Evolutionary conservation across 2,797 vertebrate genomes (phyloP), one percentile per base, ranked within the genome.

Genomic region (Decapterus maruadsi): DNA sequence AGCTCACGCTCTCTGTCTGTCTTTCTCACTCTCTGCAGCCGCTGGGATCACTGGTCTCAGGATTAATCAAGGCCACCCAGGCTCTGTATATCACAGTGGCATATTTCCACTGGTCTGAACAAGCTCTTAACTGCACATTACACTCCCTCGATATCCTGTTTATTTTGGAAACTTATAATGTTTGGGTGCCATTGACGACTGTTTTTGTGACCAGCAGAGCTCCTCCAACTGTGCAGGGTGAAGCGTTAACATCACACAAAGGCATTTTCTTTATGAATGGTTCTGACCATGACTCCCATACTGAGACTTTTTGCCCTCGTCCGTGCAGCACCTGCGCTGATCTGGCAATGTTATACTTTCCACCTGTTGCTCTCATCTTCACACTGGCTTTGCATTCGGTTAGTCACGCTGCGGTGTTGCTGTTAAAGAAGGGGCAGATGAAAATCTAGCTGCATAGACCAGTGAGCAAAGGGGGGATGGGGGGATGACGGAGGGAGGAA

Each of bases 321-420:
- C 55, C 51, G 31, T 20, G 42, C 17, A 46, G 60, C 9, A 13
- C n/a, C 31, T 20, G 72, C 71, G 67, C 56, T 56, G 56, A 81
- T 80, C 68, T 79, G 78, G 75, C 75, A 62, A 61, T 86, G 76
- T 88, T 78, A 86, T 75, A 68, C 80, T 80, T 86, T 89, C 81
- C 89, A 91, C 90, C 89, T 91, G 89, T 91, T 85, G 80, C 67
- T 83, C 58, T 72, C 9, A 12, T 71, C 83, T 81, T 71, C 77
- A 79, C 55, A 14, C 77, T 66, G 75, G 75, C 76, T 84, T 90
- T 68, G 48, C 68, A 40, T 69, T 70, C 8, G 7, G 72, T 90
- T 82, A 81, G 81, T 90, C 83, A 90, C 20, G 58, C 83, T 64
- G 70, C 29, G 70, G 62, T 68, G 67, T 68, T 59, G 20, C 75